phyloP scores from a whole-genome alignment of 2,888 invertebrate genomes.

The Scaeva pyrastri region DNA sequence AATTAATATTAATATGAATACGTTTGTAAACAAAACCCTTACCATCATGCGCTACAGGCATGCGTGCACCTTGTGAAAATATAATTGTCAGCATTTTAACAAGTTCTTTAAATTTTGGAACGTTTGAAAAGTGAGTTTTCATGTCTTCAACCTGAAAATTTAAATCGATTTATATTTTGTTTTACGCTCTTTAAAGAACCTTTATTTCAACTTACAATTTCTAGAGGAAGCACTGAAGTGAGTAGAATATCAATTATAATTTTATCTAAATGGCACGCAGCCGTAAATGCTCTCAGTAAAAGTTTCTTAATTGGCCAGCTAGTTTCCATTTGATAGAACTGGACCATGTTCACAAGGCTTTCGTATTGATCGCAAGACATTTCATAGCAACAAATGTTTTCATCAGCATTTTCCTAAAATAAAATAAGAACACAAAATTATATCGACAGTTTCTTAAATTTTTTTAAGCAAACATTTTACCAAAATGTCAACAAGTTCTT shows the following conservation, averaged over 20 bases:
- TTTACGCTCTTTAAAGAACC: not conserved
- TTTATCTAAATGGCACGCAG: conserved; percentile 93
- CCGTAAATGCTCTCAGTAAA: conserved; percentile 93
- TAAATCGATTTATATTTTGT: conserved; percentile 21
- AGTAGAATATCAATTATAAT: conserved; percentile 92
- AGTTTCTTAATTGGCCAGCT: conserved; percentile 93
- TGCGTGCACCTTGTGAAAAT: conserved; percentile 94
- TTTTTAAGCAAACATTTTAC: conserved; percentile 84
- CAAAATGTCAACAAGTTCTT: conserved; percentile 92
- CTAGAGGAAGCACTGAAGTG: conserved; percentile 94
- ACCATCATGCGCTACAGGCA: conserved; percentile 96
- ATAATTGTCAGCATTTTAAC: conserved; percentile 94
- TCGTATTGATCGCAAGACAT: conserved; percentile 93
- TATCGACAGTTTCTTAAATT: not conserved
- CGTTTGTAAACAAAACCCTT: conserved; percentile 77
- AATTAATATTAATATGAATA: not conserved
- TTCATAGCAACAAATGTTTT: conserved; percentile 93
- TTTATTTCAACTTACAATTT: conserved; percentile 89
- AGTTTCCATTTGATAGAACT: conserved; percentile 98
- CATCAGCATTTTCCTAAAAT: conserved; percentile 94
- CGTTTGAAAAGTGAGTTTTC: conserved; percentile 91
- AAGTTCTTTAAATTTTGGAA: conserved; percentile 92
- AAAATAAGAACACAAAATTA: not conserved
- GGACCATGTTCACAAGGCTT: conserved; percentile 92
- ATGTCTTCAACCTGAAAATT: conserved; percentile 87